These are phyloP conservation scores for Ctenopoma multispine DNA, from an alignment of 2,797 vertebrate species.

Conservation along the genomic window DNA sequence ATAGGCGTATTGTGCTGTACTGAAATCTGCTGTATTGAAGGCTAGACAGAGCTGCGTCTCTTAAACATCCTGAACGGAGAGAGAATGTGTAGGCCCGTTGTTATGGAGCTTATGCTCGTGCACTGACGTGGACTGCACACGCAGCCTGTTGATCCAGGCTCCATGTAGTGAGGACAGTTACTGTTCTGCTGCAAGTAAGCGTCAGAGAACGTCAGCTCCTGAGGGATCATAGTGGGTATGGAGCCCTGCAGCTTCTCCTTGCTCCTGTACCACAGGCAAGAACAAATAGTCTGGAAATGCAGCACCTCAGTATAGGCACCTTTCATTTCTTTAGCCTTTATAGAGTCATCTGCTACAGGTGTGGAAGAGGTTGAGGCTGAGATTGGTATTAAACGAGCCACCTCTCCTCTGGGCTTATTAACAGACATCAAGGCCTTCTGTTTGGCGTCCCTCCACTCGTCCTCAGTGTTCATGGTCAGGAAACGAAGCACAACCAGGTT, in stretches of 20 bases:
- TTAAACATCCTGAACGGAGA: slow-evolving; percentile 90
- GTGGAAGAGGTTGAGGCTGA: slow-evolving; percentile 68
- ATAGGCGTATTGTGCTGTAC: slow-evolving; percentile 19
- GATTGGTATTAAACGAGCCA: slow-evolving; percentile 62
- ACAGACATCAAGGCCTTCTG: slow-evolving; percentile 87
- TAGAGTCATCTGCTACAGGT: slow-evolving; percentile 36
- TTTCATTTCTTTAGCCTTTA: slow-evolving; percentile 80
- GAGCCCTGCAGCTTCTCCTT: slow-evolving; percentile 92
- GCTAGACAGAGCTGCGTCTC: slow-evolving; percentile 91
- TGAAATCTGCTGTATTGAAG: slow-evolving; percentile 41
- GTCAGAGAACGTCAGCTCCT: slow-evolving; percentile 90
- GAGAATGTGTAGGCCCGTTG: slow-evolving; percentile 89
- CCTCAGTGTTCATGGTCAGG: slow-evolving; percentile 96
- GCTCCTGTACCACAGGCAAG: slow-evolving; percentile 97
- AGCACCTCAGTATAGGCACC: slow-evolving; percentile 94
- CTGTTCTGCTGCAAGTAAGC: slow-evolving; percentile 88
- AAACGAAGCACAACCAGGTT: slow-evolving; percentile 97
- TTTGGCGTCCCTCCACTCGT: slow-evolving; percentile 93
- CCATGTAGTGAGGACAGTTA: slow-evolving; percentile 81
- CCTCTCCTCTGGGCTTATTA: slow-evolving; percentile 72
- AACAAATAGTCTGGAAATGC: slow-evolving; percentile 97
- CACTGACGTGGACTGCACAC: slow-evolving; percentile 90
- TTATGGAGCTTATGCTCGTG: slow-evolving; percentile 91
- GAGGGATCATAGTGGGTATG: slow-evolving; percentile 88
- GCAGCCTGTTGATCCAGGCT: slow-evolving; percentile 88